These are phyloP conservation scores for Tyrophagus putrescentiae DNA, from an alignment of 1,140 invertebrate genomes.

Conservation along the genomic window DNA sequence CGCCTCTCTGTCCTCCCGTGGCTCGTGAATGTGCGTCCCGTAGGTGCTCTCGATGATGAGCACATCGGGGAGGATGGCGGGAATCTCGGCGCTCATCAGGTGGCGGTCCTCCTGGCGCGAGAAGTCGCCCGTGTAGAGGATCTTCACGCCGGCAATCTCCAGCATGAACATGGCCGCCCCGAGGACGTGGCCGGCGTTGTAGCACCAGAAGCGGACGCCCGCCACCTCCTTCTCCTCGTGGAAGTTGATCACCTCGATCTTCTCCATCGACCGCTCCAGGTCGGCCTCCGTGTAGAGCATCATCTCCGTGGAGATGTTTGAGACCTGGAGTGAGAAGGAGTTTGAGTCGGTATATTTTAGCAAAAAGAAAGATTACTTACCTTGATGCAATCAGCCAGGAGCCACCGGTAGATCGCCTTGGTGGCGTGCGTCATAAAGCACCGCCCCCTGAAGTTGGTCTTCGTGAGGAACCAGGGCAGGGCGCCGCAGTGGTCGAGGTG, in stretches of 20 bases:
- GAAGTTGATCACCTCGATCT: slow-evolving; percentile 96
- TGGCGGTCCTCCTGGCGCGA: slow-evolving; percentile 96
- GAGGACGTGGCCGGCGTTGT: slow-evolving; percentile 94
- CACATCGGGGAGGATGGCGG: slow-evolving; percentile 84
- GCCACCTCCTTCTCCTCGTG: slow-evolving; percentile 95
- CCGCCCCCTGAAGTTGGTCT: slow-evolving; percentile 91
- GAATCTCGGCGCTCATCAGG: slow-evolving; percentile 97
- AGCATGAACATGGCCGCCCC: slow-evolving; percentile 99
- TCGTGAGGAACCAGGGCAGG: slow-evolving; percentile 91
- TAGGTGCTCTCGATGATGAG: slow-evolving; percentile 97
- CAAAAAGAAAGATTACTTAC: too few species aligned
- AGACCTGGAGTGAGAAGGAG: too few species aligned
- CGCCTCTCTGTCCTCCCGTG: slow-evolving; percentile 83
- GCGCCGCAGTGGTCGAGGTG: slow-evolving; percentile 97
- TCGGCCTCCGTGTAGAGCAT: slow-evolving; percentile 96
- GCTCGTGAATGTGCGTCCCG: slow-evolving; percentile 97
- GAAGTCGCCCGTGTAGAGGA: slow-evolving; percentile 96
- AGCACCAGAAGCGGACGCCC: slow-evolving; percentile 81
- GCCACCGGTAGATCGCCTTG: slow-evolving; percentile 97
- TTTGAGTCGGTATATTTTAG: too few species aligned
- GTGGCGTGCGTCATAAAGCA: slow-evolving; percentile 99
- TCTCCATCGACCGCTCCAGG: slow-evolving; percentile 91
- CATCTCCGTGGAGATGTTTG: slow-evolving; percentile 90
- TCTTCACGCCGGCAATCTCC: slow-evolving; percentile 93
- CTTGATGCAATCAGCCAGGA: slow-evolving; percentile 98